Percentiles rank a stretch among this genome's conserved stretches.
Evolutionary conservation across 2,888 invertebrate species (phyloP).

Genomic region (Seira sanloemensis): DNA sequence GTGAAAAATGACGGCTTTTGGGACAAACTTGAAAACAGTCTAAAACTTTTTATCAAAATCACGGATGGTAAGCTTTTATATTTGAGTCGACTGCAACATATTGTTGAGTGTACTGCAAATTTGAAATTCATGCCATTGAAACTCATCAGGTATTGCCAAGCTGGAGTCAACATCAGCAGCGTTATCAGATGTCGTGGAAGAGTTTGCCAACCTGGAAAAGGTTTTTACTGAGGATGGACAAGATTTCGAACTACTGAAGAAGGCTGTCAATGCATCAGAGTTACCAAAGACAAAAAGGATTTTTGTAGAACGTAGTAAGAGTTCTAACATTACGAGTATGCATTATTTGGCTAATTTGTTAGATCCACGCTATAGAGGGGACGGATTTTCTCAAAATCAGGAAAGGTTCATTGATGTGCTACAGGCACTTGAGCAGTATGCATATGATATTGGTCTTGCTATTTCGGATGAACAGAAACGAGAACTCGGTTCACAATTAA

Average conservation of each 20-base stretch:
- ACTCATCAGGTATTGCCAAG: neutral
- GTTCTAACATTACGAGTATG: neutral
- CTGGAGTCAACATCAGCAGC: neutral
- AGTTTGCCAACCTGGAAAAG: neutral
- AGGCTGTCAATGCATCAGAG: neutral
- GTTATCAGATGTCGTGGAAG: neutral
- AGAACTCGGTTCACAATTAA: neutral
- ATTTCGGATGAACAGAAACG: neutral
- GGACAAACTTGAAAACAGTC: neutral
- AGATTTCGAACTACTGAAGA: neutral
- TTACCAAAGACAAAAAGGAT: neutral
- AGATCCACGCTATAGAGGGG: conserved; percentile 9
- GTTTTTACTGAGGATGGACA: neutral
- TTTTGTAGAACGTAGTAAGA: neutral
- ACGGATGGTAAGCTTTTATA: conserved; percentile 25
- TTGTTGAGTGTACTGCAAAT: neutral
- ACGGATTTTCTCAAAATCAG: neutral
- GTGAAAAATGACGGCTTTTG: conserved; percentile 15
- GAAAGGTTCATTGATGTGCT: neutral
- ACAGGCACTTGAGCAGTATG: neutral
- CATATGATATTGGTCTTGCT: neutral
- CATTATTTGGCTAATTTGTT: conserved; percentile 19
- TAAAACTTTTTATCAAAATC: neutral
- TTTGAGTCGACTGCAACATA: neutral
- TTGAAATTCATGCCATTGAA: neutral